phyloP scores from a whole-genome alignment of 2,888 invertebrate genomes.

The Homarus gammarus region DNA sequence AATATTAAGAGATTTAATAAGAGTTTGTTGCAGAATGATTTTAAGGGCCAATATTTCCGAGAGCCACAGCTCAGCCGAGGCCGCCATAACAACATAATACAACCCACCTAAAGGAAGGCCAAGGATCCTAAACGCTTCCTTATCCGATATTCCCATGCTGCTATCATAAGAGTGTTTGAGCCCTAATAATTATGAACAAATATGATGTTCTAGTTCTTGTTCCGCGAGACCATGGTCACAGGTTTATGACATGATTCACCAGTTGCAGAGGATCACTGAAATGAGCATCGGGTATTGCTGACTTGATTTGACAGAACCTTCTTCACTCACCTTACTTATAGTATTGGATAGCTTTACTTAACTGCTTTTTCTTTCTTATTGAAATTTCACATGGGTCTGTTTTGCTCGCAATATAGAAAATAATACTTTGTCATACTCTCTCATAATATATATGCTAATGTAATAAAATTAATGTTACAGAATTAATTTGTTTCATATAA shows the following conservation, averaged over 20 bases:
- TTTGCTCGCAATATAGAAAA: slow-evolving; percentile 6
- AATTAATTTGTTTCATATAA: neutral
- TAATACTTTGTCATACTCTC: neutral
- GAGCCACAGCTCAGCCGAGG: too few relatives aligned
- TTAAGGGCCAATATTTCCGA: slow-evolving; percentile 23
- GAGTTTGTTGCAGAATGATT: neutral
- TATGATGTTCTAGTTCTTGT: neutral
- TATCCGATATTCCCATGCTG: slow-evolving; percentile 72
- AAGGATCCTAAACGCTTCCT: slow-evolving; percentile 71
- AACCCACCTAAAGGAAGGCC: slow-evolving; percentile 68
- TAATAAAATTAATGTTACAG: neutral
- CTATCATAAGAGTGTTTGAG: slow-evolving; percentile 25
- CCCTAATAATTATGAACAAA: slow-evolving; percentile 38
- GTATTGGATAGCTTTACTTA: neutral
- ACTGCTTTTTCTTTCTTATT: slow-evolving; percentile 11
- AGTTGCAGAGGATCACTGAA: neutral
- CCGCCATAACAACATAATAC: neutral
- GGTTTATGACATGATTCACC: slow-evolving; percentile 9
- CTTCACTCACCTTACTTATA: neutral
- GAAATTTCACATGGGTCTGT: slow-evolving; percentile 45
- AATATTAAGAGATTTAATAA: neutral
- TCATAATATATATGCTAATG: too few relatives aligned
- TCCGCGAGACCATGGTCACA: slow-evolving; percentile 42
- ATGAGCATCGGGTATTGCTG: slow-evolving; percentile 8
- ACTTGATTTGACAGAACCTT: neutral